Percentiles rank a stretch among this genome's conserved stretches.
phyloP scores from a whole-genome alignment of 1,140 invertebrate genomes.

The Drosophila equinoxialis region DNA sequence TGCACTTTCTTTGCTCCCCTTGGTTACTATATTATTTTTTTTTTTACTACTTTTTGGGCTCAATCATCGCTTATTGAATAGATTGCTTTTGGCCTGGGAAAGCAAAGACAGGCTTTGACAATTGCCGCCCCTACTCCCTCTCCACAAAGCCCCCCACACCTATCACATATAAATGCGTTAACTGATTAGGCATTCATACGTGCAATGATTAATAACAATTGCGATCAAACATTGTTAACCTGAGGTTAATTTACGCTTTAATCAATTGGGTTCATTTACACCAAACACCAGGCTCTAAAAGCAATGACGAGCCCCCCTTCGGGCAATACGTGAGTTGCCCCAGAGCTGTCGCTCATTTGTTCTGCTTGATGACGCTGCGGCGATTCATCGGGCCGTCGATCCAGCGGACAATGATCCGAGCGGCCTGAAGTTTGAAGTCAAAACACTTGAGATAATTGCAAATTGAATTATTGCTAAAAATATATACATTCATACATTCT shows the following conservation, averaged over 20 bases:
- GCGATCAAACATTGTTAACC: constrained; percentile 79
- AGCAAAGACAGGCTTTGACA: constrained; percentile 55
- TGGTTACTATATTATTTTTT: neutral
- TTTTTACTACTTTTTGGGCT: constrained; percentile 47
- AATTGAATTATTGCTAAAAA: constrained; percentile 81
- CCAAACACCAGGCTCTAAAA: constrained; percentile 31
- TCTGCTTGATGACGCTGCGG: constrained; percentile 66
- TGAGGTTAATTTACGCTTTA: constrained; percentile 81
- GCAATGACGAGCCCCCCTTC: neutral
- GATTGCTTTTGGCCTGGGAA: constrained; percentile 64
- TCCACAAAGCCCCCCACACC: too few species aligned
- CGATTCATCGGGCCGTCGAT: constrained; percentile 28
- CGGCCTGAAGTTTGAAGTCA: constrained; percentile 58
- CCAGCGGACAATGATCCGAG: constrained; percentile 7
- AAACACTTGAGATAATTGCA: constrained; percentile 80
- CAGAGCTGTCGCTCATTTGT: constrained; percentile 63
- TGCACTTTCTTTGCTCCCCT: constrained; percentile 16
- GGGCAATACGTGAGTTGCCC: constrained; percentile 54
- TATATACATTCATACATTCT: constrained; percentile 29
- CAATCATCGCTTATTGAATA: constrained; percentile 78
- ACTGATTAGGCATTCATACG: constrained; percentile 80
- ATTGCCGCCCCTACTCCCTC: constrained; percentile 69
- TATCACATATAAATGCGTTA: constrained; percentile 31
- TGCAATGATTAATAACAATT: constrained; percentile 78
- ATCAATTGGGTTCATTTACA: constrained; percentile 82